Evolutionary conservation across 2,113 vertebrate species (phyloP).

Genomic region (Cryptomyrus ogoouensis): DNA sequence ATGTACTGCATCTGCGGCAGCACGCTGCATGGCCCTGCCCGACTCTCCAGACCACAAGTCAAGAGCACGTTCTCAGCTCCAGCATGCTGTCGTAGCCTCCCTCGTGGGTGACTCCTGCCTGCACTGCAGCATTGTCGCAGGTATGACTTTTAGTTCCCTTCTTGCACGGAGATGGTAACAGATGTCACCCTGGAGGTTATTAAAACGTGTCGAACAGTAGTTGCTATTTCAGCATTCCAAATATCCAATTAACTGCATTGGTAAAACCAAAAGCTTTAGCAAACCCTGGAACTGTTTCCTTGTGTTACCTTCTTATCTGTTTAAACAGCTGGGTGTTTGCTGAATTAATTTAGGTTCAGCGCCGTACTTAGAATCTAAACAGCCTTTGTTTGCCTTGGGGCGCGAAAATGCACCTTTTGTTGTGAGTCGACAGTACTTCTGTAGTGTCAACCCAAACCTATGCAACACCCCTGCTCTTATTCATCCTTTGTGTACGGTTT

Average conservation of each 20-base stretch:
- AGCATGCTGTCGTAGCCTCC: background rate
- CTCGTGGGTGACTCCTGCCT: background rate
- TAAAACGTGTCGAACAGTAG: background rate
- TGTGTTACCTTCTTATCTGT: background rate
- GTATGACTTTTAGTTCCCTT: background rate
- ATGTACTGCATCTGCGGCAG: background rate
- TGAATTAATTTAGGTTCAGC: conserved; percentile 6
- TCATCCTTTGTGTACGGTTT: background rate
- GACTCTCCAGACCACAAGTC: background rate
- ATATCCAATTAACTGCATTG: background rate
- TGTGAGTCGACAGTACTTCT: background rate
- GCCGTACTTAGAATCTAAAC: background rate
- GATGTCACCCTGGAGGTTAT: background rate
- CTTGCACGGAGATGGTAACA: background rate
- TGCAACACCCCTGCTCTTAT: background rate
- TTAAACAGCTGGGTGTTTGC: background rate
- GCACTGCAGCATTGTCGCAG: background rate
- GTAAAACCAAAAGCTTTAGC: background rate
- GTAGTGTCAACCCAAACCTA: background rate
- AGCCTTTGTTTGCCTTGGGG: background rate
- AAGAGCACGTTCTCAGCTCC: background rate
- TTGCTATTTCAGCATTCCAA: background rate
- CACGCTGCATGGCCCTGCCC: background rate
- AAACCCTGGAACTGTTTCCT: background rate
- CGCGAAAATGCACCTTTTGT: background rate